phyloP scores from a whole-genome alignment of 2,888 invertebrate genomes.

The Scrobipalpa costella region DNA sequence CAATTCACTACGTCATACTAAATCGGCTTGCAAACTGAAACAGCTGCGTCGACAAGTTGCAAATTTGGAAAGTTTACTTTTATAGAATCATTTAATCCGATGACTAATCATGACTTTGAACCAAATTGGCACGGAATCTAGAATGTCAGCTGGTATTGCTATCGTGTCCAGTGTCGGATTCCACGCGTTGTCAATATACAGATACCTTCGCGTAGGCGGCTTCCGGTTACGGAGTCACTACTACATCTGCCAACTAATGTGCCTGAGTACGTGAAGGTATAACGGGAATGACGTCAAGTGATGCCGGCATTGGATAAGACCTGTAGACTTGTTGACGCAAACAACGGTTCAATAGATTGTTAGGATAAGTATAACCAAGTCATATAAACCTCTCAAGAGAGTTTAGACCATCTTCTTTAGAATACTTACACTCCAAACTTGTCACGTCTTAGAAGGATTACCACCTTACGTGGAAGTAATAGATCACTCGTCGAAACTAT shows the following conservation, averaged over 20 bases:
- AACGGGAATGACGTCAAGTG: conserved; percentile 19
- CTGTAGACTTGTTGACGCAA: conserved; percentile 14
- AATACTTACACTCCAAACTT: background rate
- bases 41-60: conserved; percentile 19
- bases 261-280: background rate
- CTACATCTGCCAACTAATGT: conserved; percentile 18
- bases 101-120: conserved; percentile 25
- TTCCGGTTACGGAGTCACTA: conserved; percentile 40
- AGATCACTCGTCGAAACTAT: conserved; percentile 38
- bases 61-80: conserved; percentile 24
- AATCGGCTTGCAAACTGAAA: background rate
- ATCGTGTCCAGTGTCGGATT: conserved; percentile 44
- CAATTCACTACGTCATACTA: background rate
- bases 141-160: conserved; percentile 28
- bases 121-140: conserved; percentile 21
- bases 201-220: conserved; percentile 54
- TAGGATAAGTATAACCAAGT: background rate
- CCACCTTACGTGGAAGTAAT: conserved; percentile 42
- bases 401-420: background rate
- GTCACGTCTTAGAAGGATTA: conserved; percentile 30
- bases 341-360: background rate
- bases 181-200: conserved; percentile 37
- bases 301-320: background rate
- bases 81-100: conserved; percentile 17
- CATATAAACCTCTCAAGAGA: background rate